Conservation (phyloP, 2,888 invertebrate species). For the Agrotis clavis region DNA sequence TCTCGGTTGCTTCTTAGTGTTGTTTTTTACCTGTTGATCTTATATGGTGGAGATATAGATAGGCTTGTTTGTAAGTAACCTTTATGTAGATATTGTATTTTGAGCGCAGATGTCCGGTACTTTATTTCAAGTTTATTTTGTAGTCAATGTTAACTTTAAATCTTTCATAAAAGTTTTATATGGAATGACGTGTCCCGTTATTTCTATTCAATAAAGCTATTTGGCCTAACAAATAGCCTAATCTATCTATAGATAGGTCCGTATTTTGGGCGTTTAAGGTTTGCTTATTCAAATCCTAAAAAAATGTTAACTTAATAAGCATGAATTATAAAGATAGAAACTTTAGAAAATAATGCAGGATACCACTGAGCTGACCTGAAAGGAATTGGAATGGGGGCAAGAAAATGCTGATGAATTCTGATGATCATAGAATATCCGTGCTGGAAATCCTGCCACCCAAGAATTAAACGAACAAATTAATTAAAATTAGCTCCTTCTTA, state of each 20-base stretch:
- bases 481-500: background rate
- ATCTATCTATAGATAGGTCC: no score
- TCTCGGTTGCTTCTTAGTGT: constrained; percentile 41
- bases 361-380: no score
- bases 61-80: constrained; percentile 45
- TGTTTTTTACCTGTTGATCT: constrained; percentile 57
- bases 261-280: no score
- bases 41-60: constrained; percentile 54
- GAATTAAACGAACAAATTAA: background rate
- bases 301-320: no score
- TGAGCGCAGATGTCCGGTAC: constrained; percentile 18
- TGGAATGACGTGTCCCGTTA: no score
- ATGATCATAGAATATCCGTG: no score
- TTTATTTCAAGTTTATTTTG: constrained; percentile 11
- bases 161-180: background rate
- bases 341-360: no score
- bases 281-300: no score
- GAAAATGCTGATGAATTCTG: no score
- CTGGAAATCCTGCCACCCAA: background rate
- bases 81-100: constrained; percentile 35
- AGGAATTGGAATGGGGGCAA: no score
- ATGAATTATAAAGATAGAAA: no score
- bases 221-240: background rate
- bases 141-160: background rate
- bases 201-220: background rate